Conservation (phyloP, 2,888 invertebrate genomes). For the Cordylochernes scorpioides region DNA sequence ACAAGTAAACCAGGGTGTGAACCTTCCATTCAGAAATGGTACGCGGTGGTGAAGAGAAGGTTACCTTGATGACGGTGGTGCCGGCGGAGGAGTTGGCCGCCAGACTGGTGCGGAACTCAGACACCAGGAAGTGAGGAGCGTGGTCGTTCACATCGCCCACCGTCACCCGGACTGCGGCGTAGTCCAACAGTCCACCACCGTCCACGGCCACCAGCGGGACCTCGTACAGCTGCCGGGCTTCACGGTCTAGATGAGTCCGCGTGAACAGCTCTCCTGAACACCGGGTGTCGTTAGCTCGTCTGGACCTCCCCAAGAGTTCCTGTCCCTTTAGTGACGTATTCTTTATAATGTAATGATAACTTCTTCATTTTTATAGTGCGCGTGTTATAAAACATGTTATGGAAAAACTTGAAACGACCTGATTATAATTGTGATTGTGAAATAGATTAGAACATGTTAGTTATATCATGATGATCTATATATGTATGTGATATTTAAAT, state of each 20-base stretch:
- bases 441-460: too few relatives aligned
- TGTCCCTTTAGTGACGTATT: too few relatives aligned
- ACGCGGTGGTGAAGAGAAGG: not conserved
- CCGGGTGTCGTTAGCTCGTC: too few relatives aligned
- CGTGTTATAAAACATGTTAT: too few relatives aligned
- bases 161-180: conserved; percentile 13
- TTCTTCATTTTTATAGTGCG: too few relatives aligned
- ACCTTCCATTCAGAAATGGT: not conserved
- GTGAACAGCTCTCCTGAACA: conserved; percentile 9
- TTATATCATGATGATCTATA: too few relatives aligned
- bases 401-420: too few relatives aligned
- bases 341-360: too few relatives aligned
- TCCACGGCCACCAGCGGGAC: conserved; percentile 22
- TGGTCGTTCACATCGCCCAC: conserved; percentile 22
- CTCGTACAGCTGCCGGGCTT: conserved; percentile 17
- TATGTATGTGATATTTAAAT: too few relatives aligned
- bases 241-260: conserved; percentile 8
- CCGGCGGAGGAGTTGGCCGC: conserved; percentile 17
- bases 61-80: conserved; percentile 18
- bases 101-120: conserved; percentile 20
- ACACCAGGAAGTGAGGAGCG: conserved; percentile 20
- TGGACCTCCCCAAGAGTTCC: too few relatives aligned
- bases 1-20: too few relatives aligned
- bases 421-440: too few relatives aligned
- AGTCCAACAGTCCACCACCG: conserved; percentile 21